Evolutionary conservation across 2,113 vertebrate species (phyloP).

Genomic region (Holacanthus passer): DNA sequence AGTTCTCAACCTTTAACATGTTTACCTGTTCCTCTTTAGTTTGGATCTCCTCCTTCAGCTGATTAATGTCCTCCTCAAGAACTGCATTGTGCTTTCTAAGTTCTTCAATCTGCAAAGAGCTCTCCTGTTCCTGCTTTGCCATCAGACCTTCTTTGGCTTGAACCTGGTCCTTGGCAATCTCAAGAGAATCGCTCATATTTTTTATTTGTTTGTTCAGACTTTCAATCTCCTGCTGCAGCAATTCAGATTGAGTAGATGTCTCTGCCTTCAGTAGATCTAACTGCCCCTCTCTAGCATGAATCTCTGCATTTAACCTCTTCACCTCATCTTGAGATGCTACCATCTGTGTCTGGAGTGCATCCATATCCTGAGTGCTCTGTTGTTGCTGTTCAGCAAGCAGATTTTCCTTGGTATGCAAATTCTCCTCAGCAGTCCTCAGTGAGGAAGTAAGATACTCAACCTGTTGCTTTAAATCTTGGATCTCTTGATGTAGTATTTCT

Average conservation of each 20-base stretch:
- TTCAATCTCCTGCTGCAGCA: conserved; percentile 39
- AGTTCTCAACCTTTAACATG: conserved; percentile 16
- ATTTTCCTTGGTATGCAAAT: conserved; percentile 63
- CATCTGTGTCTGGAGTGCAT: conserved; percentile 41
- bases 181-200: conserved; percentile 42
- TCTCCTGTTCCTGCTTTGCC: conserved; percentile 27
- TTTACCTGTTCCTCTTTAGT: conserved; percentile 28
- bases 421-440: conserved; percentile 76
- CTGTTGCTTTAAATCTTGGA: conserved; percentile 77
- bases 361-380: conserved; percentile 12
- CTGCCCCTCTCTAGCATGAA: conserved; percentile 55
- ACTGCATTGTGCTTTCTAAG: fast-evolving
- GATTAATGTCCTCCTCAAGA: neutral
- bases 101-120: neutral
- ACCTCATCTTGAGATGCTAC: conserved; percentile 55
- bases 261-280: conserved; percentile 33
- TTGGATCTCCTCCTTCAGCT: conserved; percentile 32
- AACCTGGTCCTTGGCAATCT: neutral
- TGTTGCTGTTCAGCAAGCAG: conserved; percentile 42
- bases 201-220: conserved; percentile 71
- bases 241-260: conserved; percentile 10
- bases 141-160: conserved; percentile 39
- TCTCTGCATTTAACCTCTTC: conserved; percentile 43
- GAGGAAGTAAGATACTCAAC: conserved; percentile 73
- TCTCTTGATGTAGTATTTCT: conserved; percentile 39